Evolutionary conservation across 2,888 invertebrate species (phyloP).

Genomic region (Cheilosia vernalis): DNA sequence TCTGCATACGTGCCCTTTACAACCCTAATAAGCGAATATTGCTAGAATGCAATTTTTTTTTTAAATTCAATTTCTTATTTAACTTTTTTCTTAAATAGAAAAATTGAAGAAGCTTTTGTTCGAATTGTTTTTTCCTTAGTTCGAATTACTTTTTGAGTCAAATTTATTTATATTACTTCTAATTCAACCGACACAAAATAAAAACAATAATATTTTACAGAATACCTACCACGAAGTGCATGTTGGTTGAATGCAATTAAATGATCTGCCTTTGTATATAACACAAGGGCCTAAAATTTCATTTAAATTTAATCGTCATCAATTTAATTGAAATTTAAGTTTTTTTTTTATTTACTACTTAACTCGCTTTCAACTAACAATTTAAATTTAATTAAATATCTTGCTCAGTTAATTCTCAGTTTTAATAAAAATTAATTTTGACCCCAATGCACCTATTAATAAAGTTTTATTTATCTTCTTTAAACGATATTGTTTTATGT

Average conservation of each 20-base stretch:
- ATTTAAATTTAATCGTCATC: conserved; percentile 42
- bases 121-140: not conserved
- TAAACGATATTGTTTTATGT: conserved; percentile 58
- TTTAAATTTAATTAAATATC: conserved; percentile 47
- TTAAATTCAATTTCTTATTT: conserved; percentile 37
- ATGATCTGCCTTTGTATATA: conserved; percentile 64
- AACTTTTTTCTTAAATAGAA: conserved; percentile 38
- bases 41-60: conserved; percentile 62
- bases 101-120: conserved; percentile 49
- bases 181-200: conserved; percentile 61
- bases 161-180: conserved; percentile 23
- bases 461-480: conserved; percentile 47
- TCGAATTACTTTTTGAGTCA: conserved; percentile 38
- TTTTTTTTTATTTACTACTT: conserved; percentile 28
- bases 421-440: conserved; percentile 72
- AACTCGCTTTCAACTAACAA: conserved; percentile 56
- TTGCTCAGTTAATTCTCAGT: conserved; percentile 48
- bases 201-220: conserved; percentile 46
- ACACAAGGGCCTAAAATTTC: conserved; percentile 63
- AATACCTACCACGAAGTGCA: conserved; percentile 53
- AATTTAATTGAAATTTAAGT: conserved; percentile 47
- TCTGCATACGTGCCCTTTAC: conserved; percentile 45
- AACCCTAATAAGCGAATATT: conserved; percentile 52
- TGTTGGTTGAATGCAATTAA: conserved; percentile 60
- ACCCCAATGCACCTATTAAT: conserved; percentile 69